A percentile compares a stretch with the other conserved stretches of the same genome.
Conservation (phyloP, 2,797 vertebrate species). For the Eulemur rubriventer region DNA sequence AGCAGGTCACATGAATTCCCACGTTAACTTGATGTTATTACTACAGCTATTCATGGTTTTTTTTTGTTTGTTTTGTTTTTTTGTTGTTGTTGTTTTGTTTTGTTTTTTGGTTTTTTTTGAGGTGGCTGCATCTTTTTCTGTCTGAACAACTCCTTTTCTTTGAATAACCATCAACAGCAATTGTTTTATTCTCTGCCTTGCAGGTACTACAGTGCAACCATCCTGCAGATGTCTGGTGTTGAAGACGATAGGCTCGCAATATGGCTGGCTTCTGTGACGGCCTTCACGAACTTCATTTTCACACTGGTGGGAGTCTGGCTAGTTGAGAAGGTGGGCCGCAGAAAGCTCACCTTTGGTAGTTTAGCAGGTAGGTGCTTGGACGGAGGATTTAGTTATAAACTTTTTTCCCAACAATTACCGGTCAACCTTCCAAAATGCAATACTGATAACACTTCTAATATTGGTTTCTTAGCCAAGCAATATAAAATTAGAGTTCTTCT, state of each 20-base stretch:
- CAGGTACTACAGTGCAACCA: conserved; percentile 99
- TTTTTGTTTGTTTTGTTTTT: neutral
- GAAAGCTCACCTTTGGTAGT: conserved; percentile 95
- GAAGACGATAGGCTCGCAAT: conserved; percentile 95
- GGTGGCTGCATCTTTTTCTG: neutral
- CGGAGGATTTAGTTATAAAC: neutral
- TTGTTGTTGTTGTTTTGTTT: neutral
- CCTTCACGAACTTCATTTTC: conserved; percentile 97
- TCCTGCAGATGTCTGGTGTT: conserved; percentile 99
- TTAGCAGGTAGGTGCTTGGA: conserved; percentile 88
- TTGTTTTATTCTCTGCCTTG: conserved; percentile 11
- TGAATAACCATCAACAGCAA: neutral
- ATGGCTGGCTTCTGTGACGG: conserved; percentile 95
- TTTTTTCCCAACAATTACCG: neutral
- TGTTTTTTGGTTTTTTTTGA: neutral
- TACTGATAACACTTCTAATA: neutral
- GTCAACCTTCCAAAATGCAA: neutral
- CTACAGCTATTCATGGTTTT: neutral
- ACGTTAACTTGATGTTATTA: neutral
- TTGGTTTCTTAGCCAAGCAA: neutral
- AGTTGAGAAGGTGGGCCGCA: conserved; percentile 95
- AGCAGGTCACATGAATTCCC: neutral
- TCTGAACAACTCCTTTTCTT: neutral
- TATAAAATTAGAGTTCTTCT: neutral
- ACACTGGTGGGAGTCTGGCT: conserved; percentile 97